Evolutionary conservation across 2,888 invertebrate species (phyloP), one percentile per base, ranked within the genome.

Genomic region (Nematopogon swammerdamellus): DNA sequence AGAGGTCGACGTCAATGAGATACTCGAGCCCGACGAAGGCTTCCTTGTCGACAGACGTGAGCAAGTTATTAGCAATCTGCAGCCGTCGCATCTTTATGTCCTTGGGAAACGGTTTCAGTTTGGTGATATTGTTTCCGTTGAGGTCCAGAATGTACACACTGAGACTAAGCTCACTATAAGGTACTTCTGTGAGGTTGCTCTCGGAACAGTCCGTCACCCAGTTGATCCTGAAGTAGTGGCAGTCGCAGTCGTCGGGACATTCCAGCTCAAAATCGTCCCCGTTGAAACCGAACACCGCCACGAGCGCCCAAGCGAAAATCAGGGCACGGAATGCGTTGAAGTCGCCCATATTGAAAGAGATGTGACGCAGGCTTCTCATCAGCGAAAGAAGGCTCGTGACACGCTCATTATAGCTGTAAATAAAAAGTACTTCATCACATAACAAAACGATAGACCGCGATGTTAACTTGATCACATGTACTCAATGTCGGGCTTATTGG

Each of bases 191-290:
- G 50, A 88, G 77, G 67, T 88, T 87, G 68, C 86, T 87, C 59
- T 87, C 87, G 0, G 88, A 88, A 59, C 88, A 88, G 61, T 88
- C 88, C 2, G 88, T 88, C 59, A 88, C 88, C 88, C 87, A 88
- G 70, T 88, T 88, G 60, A 88, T 84, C 53, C 88, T 81, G 68
- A 86, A 88, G 68, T 87, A 88, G 72, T 88, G 86, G 60, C 88
- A 88, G 61, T 88, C 87, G 62, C 89, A 89, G 58, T 88, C 88
- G 55, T 85, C 86, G 1, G 88, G 89, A 57, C 89, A 88, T 62
- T 86, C 85, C 60, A 85, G 68, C 59, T 87, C 87, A 55, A 82
- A 81, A 59, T 83, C 75, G 58, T 87, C 86, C 48, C 85, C 85
- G 58, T 85, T 85, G 58, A 83, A 81, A 16, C 68, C 68, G 51